A percentile compares a stretch with the other conserved stretches of the same genome.
Conservation (phyloP, 1,140 invertebrate genomes). For the Agrilus planipennis region DNA sequence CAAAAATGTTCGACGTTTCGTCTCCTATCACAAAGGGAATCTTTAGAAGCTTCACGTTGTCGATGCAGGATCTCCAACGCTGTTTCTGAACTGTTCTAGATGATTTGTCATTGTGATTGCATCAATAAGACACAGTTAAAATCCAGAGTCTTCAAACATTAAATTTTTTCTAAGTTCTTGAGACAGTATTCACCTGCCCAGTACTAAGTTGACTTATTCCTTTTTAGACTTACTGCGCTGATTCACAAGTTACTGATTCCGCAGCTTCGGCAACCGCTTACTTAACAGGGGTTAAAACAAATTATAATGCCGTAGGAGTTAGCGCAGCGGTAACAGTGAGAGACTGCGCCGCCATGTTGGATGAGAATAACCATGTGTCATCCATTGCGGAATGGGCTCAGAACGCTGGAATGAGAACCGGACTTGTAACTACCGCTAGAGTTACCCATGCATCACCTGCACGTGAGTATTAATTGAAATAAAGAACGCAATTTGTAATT, state of each 20-base stretch:
- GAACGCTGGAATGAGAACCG: conserved; percentile 57
- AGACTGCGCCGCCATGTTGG: conserved; percentile 44
- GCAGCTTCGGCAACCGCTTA: conserved; percentile 62
- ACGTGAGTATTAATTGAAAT: conserved; percentile 19
- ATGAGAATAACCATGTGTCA: conserved; percentile 43
- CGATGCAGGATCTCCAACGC: too few species aligned
- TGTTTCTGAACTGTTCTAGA: too few species aligned
- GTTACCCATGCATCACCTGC: conserved; percentile 68
- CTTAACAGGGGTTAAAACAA: conserved; percentile 73
- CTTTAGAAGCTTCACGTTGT: too few species aligned
- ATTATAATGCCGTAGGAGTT: conserved; percentile 63
- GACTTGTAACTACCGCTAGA: conserved; percentile 66
- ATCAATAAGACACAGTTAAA: too few species aligned
- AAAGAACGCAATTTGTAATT: too few species aligned
- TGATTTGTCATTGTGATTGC: too few species aligned
- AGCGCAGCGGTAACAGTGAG: conserved; percentile 48
- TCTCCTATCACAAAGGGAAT: too few species aligned
- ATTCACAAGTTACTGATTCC: conserved; percentile 66
- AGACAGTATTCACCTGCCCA: too few species aligned
- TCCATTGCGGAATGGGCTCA: conserved; percentile 64
- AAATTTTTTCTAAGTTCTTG: too few species aligned
- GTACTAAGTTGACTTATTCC: too few species aligned
- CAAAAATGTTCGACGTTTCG: too few species aligned
- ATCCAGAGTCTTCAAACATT: too few species aligned
- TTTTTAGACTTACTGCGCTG: conserved; percentile 68